A percentile compares a stretch with the other conserved stretches of the same genome.
Conservation (phyloP, 2,797 vertebrate species). For the Gastrophryne carolinensis region DNA sequence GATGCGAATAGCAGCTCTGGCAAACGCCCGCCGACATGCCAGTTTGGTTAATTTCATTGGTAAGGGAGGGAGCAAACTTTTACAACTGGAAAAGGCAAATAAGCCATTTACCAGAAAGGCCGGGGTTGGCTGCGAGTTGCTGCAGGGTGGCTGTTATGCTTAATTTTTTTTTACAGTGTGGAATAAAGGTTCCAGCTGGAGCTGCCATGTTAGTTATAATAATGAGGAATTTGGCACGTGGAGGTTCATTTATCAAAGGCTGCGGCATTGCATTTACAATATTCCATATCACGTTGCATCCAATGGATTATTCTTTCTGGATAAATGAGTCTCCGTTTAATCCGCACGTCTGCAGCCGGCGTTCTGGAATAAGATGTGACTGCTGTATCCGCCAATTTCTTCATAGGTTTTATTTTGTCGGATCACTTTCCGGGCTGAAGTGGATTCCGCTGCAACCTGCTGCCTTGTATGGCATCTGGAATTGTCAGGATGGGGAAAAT, state of each 20-base stretch:
- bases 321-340: not conserved
- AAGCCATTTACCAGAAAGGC: not conserved
- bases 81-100: not conserved
- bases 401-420: not conserved
- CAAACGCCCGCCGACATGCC: too few relatives aligned
- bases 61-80: not conserved
- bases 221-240: not conserved
- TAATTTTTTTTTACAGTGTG: not conserved
- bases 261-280: not conserved
- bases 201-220: not conserved
- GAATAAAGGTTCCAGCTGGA: not conserved
- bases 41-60: too few relatives aligned
- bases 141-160: not conserved
- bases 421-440: too few relatives aligned
- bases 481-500: too few relatives aligned
- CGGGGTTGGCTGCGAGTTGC: not conserved
- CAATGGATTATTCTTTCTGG: not conserved
- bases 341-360: not conserved
- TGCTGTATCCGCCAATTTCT: not conserved
- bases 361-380: not conserved
- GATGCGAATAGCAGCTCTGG: slow-evolving; percentile 5
- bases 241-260: not conserved
- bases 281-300: not conserved
- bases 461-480: too few relatives aligned
- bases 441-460: too few relatives aligned